Base-by-base conservation (phyloP, 2,797 vertebrate genomes). In the Tenualosa thibaudeaui region DNA sequence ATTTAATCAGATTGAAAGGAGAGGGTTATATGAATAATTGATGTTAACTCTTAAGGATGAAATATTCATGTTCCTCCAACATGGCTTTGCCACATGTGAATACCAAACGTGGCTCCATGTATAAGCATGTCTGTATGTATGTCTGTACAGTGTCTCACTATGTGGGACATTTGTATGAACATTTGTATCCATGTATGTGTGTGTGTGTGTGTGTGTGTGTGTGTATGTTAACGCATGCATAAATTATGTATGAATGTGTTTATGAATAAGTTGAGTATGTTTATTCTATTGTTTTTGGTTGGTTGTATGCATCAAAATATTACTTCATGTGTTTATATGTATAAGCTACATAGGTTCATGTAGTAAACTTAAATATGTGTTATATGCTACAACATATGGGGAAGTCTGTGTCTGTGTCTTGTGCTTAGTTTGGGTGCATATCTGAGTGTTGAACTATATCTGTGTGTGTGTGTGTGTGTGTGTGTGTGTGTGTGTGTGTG, bases 11-110 rank as follows among this genome's bases (percentile, higher is more conserved):
- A 91, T 92, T 93, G 91, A 90, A 92, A 93, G 91, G 91, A 90
- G 91, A 92, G 78, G 71, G 71, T 92, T 89, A 91, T 89, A 90
- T 94, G 91, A 94, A 95, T 94, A 94, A 93, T 93, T 94, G 91
- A 95, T 93, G 89, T 65, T 65, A 93, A 92, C 90, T 91, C 89
- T 93, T 92, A 86, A 90, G 93, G 92, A 92, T 95, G 89, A 94
- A 94, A 92, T 93, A 94, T 94, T 94, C 89, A 95, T 93, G 91
- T 93, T 92, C 91, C 89, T 88, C 89, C 90, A 86, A 89, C 86
- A 24, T 86, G 85, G 89, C 85, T 84, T 49, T 84, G 84, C 54
- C 82, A 82, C 81, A 81, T 71, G 81, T 83, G 87, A 87, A 88
- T 82, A 87, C 75, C 85, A 86, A 86, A 85, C 82, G 49, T 78